Evolutionary conservation across 2,113 vertebrate genomes (phyloP), one percentile per base, ranked within the genome.

Genomic region (Lagopus leucura): DNA sequence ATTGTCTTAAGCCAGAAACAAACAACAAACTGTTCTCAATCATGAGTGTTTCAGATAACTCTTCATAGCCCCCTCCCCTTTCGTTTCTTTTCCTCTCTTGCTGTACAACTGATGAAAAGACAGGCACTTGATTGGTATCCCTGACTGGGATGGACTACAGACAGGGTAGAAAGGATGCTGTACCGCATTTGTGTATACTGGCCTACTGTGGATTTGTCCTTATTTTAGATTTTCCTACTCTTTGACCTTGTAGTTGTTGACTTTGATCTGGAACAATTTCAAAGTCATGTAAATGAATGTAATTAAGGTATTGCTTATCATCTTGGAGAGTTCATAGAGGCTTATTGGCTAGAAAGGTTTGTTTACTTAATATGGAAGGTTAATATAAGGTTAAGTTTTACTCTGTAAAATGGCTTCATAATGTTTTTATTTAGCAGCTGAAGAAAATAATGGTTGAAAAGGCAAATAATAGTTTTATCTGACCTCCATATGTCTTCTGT

Each of bases 291-390:
- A 98, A 98, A 98, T 99, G 98, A 98, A 97, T 98, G 97, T 98
- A 98, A 98, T 98, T 98, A 98, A 98, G 96, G 97, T 97, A 98
- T 97, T 98, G 98, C 98, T 98, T 98, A 98, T 98, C 98, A 97
- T 98, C 97, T 92, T 90, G n/a, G 97, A 96, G 93, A 96, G 97
- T 98, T 98, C 96, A 96, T 94, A 96, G 97, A 98, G 97, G 97
- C 98, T 98, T 98, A 98, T 97, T 96, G 95, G 97, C 95, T 97
- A 97, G 97, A 98, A 97, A 98, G 94, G 92, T 98, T 97, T 97
- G 96, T 98, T 98, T 97, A 97, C 97, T 97, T 97, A 97, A 93
- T 97, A 92, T 91, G 69, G 93, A 97, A 98, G 98, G 98, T 98
- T 98, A 98, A 98, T 97, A 93, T 97, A 97, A 97, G 97, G 98